Base-by-base conservation (phyloP, 2,888 invertebrate genomes). In the Antheraea assamensis region DNA sequence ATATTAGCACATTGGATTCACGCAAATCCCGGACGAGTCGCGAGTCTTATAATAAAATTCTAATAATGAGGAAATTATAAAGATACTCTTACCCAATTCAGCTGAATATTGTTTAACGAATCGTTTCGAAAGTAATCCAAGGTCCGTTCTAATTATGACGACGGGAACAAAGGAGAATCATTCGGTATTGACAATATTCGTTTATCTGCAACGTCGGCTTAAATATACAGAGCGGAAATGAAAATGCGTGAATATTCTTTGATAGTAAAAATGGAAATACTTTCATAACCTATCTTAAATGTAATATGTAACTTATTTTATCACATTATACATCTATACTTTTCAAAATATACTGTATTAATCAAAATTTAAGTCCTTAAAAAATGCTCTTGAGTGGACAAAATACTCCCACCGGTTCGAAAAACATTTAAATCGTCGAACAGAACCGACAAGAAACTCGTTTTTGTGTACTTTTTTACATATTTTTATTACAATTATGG, bases 111-210 rank as follows among this genome's bases (percentile, higher is more conserved):
- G 27, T 61, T 24, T 24, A 61, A 61, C 61, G 27, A 61, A 61
- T 61, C 61, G 24, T 61, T 61, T 8, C 61, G 27, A 61, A n/a
- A 61, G 61, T 61, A 61, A 61, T 61, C 24, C 61, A 61, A 61
- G 27, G 61, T n/a, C 27, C 61, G 61, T 2, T 61, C 15, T 61
- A 61, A 61, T 61, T 61, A 61, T 61, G 61, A 61, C 8, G 24
- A 61, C 61, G 27, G 61, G 27, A 3, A 61, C 24, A 61, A 17
- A 61, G 27, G 61, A 24, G 61, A 27, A 61, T 61, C 27, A 61
- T 27, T 17, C 2, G 27, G 15, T 61, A 27, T 27, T 61, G 61
- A 15, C 7, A 61, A 61, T 61, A 61, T 27, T 61, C 61, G 61
- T 61, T 27, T 27, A n/a, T 55, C 10, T 61, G 24, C 27, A 61